phyloP scores from a whole-genome alignment of 2,888 invertebrate genomes.

The Spilarctia lutea region DNA sequence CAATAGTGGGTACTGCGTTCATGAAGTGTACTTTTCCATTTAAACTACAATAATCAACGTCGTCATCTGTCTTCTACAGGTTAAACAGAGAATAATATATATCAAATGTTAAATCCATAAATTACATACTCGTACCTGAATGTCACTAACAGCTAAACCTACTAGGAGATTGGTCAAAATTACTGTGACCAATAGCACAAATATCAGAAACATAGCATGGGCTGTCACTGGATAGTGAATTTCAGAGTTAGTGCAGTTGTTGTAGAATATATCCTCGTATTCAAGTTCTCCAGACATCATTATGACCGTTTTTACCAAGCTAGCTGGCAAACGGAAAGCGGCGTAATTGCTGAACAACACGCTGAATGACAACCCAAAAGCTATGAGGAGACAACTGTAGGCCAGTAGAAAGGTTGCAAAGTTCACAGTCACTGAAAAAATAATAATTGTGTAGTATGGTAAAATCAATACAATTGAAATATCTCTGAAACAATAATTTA shows the following conservation, averaged over 20 bases:
- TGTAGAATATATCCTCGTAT: slow-evolving; percentile 94
- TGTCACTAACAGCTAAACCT: slow-evolving; percentile 94
- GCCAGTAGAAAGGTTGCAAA: slow-evolving; percentile 93
- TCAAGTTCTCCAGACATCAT: slow-evolving; percentile 97
- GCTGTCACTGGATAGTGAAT: slow-evolving; percentile 91
- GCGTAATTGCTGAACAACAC: slow-evolving; percentile 92
- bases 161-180: slow-evolving; percentile 94
- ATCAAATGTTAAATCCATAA: not conserved
- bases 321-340: slow-evolving; percentile 89
- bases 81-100: not conserved
- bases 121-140: slow-evolving; percentile 86
- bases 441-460: not conserved
- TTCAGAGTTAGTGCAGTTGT: slow-evolving; percentile 73
- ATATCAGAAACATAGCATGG: slow-evolving; percentile 91
- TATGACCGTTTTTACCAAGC: slow-evolving; percentile 92
- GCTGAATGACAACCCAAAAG: slow-evolving; percentile 93
- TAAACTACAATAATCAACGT: too few species aligned
- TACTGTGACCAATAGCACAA: slow-evolving; percentile 92
- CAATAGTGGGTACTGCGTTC: too few species aligned
- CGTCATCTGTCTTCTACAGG: not conserved
- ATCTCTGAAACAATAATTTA: not conserved
- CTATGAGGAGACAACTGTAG: slow-evolving; percentile 92
- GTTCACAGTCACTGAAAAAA: slow-evolving; percentile 90
- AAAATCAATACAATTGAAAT: not conserved
- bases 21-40: too few species aligned